Evolutionary conservation across 2,113 vertebrate genomes (phyloP), one percentile per base, ranked within the genome.

Genomic region (Struthio camelus): DNA sequence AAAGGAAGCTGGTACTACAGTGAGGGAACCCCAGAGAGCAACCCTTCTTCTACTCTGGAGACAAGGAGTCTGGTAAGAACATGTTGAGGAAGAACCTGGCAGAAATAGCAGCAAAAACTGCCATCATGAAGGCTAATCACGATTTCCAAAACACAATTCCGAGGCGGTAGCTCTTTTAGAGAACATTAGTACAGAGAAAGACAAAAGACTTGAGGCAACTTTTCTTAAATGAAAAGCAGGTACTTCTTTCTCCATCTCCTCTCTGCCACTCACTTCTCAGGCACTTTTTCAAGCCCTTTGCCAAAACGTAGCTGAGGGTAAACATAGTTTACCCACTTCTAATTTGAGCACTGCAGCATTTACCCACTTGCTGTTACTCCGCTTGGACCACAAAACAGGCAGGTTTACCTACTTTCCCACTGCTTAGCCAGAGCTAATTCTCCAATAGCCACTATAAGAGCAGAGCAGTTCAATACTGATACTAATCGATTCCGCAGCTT

Each of bases 81-180:
- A 53, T 17, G 0, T 2, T 53, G 42, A 77, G 42, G 40, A 32
- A 96, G 19, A 90, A 76, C 7, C 17, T 65, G 56, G 42, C 25
- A 92, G 8, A 70, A 92, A 90, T 8, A 79, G 70, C 38, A 82
- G 24, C 42, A 94, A 87, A 87, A 81, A 42, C 44, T 90, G 56
- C 58, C 0, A 0, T 32, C 40, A 14, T 12, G 51, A 95, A 86
- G 51, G 44, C 46, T 71, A 71, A 32, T 28, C 24, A n/a, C 0
- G 0, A 72, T 65, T 87, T 69, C 34, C n/a, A 82, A 94, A 69
- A 81, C 2, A 54, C 17, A 61, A 3, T 27, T 90, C n/a, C 40
- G 61, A 81, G 40, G 80, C 88, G 24, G 46, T 7, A 79, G 50
- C 10, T 86, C 28, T 93, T 90, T 61, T 14, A 89, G 46, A 73